Conservation (phyloP, 2,888 invertebrate genomes). For the Carabus problematicus region DNA sequence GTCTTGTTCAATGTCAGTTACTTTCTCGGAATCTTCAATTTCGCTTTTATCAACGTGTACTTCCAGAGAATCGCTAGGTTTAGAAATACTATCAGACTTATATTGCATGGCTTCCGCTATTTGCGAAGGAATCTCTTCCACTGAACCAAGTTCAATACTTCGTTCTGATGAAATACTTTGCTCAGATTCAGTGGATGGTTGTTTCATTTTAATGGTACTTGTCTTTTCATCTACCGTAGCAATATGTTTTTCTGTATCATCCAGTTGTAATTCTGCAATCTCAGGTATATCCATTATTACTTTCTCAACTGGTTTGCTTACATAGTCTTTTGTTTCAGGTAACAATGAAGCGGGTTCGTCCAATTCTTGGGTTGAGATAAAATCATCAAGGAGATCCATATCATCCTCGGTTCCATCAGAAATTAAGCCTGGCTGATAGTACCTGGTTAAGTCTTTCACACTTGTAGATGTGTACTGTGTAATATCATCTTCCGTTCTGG, state of each 20-base stretch:
- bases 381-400: neutral
- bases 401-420: neutral
- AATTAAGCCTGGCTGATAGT: constrained; percentile 30
- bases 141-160: constrained; percentile 45
- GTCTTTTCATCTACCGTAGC: neutral
- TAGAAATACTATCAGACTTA: constrained; percentile 53
- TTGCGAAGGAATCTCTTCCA: constrained; percentile 47
- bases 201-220: constrained; percentile 44
- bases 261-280: constrained; percentile 11
- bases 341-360: neutral
- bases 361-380: neutral
- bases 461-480: constrained; percentile 38
- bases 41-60: constrained; percentile 63
- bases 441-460: constrained; percentile 34
- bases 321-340: constrained; percentile 5
- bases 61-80: constrained; percentile 60
- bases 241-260: constrained; percentile 6
- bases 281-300: neutral
- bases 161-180: constrained; percentile 53
- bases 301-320: neutral
- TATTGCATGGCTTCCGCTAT: constrained; percentile 41
- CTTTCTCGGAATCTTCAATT: constrained; percentile 61
- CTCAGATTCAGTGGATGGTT: constrained; percentile 53
- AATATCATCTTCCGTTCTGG: constrained; percentile 41
- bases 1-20: constrained; percentile 58